A percentile compares a stretch with the other conserved stretches of the same genome.
phyloP scores from a whole-genome alignment of 2,888 invertebrate genomes.

The Electrophaes corylata region DNA sequence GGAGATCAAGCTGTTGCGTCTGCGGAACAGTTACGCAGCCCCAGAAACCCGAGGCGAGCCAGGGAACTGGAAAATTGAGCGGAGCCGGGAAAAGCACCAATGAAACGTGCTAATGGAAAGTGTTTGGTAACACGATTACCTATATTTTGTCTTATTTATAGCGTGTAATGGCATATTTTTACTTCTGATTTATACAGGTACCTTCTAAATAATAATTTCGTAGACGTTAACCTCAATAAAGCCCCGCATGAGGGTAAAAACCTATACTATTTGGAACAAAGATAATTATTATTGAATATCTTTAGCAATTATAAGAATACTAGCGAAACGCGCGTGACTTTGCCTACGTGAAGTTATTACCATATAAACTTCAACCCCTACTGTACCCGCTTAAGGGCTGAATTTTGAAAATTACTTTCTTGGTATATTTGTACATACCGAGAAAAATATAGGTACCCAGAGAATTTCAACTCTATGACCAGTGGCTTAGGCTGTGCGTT shows the following conservation, averaged over 20 bases:
- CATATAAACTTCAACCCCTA: no score
- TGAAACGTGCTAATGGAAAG: slow-evolving; percentile 48
- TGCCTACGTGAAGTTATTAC: no score
- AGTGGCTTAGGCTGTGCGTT: no score
- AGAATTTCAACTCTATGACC: no score
- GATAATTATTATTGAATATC: no score
- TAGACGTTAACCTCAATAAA: background rate
- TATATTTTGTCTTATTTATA: slow-evolving; percentile 27
- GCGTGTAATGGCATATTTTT: slow-evolving; percentile 16
- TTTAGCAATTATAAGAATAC: no score
- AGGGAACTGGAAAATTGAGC: slow-evolving; percentile 54
- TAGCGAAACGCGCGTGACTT: no score
- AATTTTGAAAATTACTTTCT: no score
- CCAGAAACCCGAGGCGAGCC: slow-evolving; percentile 12
- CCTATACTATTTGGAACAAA: background rate
- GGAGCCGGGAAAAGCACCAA: slow-evolving; percentile 44
- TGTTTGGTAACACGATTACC: slow-evolving; percentile 25
- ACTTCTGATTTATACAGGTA: slow-evolving; percentile 19
- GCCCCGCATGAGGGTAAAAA: background rate
- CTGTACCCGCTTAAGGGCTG: no score
- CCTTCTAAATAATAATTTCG: background rate
- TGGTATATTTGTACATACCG: no score
- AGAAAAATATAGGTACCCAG: no score
- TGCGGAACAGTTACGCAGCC: slow-evolving; percentile 19
- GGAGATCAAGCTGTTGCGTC: slow-evolving; percentile 24